A percentile compares a stretch with the other conserved stretches of the same genome.
phyloP scores from a whole-genome alignment of 2,888 invertebrate genomes.

The Mamestra brassicae region DNA sequence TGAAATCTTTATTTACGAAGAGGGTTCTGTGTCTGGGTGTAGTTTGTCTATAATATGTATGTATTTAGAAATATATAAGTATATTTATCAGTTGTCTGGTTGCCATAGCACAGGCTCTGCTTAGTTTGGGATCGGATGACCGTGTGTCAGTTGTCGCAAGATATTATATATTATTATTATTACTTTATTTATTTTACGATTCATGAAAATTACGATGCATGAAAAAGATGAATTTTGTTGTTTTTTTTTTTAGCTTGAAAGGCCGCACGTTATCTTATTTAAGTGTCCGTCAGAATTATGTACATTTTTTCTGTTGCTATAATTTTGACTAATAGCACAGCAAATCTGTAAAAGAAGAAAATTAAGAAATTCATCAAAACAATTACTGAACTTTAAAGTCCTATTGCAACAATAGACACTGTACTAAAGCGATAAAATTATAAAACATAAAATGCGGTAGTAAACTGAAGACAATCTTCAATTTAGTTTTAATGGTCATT shows the following conservation, averaged over 20 bases:
- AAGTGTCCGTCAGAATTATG: background rate
- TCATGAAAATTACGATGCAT: no score
- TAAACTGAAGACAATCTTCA: constrained; percentile 39
- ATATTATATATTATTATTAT: no score
- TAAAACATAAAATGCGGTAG: constrained; percentile 39
- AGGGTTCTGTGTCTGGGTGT: no score
- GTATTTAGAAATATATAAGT: no score
- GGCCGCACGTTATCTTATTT: no score
- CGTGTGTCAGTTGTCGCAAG: no score
- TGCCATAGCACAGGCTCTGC: no score
- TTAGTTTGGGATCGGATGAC: no score
- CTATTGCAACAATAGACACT: constrained; percentile 5
- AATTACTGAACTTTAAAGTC: background rate
- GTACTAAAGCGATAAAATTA: constrained; percentile 27
- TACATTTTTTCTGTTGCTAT: background rate
- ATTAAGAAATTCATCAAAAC: background rate
- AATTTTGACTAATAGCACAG: background rate
- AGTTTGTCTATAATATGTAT: no score
- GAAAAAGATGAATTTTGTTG: no score
- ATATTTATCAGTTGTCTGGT: no score
- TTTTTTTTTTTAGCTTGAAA: no score
- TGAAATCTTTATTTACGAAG: constrained; percentile 13
- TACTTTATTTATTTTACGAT: background rate
- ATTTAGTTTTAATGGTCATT: constrained; percentile 28
- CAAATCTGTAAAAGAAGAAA: background rate